phyloP scores from a whole-genome alignment of 92 coral and sea anemone genomes.

The Micromussa lordhowensis region DNA sequence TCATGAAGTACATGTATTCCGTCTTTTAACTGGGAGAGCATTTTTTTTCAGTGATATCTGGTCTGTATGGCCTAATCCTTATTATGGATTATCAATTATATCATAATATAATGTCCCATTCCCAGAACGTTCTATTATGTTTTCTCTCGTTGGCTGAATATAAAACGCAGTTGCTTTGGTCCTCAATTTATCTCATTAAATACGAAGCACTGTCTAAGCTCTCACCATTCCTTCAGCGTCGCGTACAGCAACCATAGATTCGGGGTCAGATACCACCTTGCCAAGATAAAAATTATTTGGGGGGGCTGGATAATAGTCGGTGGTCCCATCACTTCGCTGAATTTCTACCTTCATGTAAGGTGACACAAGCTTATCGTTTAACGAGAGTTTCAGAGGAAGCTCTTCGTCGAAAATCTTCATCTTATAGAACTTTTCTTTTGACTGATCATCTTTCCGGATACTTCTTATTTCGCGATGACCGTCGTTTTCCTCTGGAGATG shows the following conservation, averaged over 20 bases:
- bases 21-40: no score
- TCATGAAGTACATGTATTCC: no score
- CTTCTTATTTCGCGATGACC: constrained; percentile 17
- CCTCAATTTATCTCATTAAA: neutral
- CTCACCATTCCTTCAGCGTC: constrained; percentile 54
- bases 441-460: neutral
- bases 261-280: constrained; percentile 12
- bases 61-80: no score
- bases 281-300: constrained; percentile 34
- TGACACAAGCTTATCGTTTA: constrained; percentile 30
- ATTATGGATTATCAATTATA: no score
- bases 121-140: no score
- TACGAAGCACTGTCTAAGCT: neutral
- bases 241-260: constrained; percentile 45
- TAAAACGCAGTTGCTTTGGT: no score
- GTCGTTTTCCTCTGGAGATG: neutral
- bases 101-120: no score
- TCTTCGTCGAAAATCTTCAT: constrained; percentile 31
- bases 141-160: neutral
- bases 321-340: constrained; percentile 7
- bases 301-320: constrained; percentile 17
- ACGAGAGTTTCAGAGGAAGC: constrained; percentile 5
- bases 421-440: constrained; percentile 4
- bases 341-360: constrained; percentile 30
- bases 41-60: no score